These are phyloP conservation scores for Stomatorhinus ivindoensis DNA, from an alignment of 2,113 vertebrate genomes.

Conservation along the genomic window DNA sequence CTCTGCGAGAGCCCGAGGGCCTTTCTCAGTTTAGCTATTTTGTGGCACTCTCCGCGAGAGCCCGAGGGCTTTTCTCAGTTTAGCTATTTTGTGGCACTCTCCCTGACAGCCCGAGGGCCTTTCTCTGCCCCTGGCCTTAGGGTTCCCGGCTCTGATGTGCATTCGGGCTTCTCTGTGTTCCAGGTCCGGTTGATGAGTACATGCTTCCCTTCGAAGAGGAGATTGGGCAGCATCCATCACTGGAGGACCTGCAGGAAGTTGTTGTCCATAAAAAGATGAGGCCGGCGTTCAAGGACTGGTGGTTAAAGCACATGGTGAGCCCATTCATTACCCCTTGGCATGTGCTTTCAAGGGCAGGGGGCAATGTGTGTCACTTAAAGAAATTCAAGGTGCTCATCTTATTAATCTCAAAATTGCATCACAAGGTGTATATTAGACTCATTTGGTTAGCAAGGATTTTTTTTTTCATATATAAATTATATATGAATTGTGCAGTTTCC, in stretches of 20 bases:
- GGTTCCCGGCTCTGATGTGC: not conserved
- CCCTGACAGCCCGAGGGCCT: too few relatives aligned
- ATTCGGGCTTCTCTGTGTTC: too few relatives aligned
- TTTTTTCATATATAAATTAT: not conserved
- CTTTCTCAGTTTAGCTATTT: not conserved
- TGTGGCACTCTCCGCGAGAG: not conserved
- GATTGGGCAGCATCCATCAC: constrained; percentile 85
- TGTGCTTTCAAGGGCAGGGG: not conserved
- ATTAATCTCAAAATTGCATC: not conserved
- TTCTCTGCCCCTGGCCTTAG: not conserved
- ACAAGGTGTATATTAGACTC: not conserved
- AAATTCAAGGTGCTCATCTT: not conserved
- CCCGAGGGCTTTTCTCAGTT: not conserved
- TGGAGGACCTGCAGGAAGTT: constrained; percentile 90
- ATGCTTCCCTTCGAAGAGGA: constrained; percentile 94
- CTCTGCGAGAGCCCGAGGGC: not conserved
- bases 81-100: not conserved
- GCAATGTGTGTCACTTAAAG: not conserved
- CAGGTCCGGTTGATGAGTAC: constrained; percentile 88
- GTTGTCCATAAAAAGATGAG: constrained; percentile 95
- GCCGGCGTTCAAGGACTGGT: constrained; percentile 80
- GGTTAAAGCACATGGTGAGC: constrained; percentile 85
- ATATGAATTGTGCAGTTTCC: not conserved
- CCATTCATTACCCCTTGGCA: not conserved
- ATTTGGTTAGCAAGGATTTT: not conserved